These are phyloP conservation scores for Pipistrellus pygmaeus DNA, from an alignment of 2,797 vertebrate species.

Conservation along the genomic window DNA sequence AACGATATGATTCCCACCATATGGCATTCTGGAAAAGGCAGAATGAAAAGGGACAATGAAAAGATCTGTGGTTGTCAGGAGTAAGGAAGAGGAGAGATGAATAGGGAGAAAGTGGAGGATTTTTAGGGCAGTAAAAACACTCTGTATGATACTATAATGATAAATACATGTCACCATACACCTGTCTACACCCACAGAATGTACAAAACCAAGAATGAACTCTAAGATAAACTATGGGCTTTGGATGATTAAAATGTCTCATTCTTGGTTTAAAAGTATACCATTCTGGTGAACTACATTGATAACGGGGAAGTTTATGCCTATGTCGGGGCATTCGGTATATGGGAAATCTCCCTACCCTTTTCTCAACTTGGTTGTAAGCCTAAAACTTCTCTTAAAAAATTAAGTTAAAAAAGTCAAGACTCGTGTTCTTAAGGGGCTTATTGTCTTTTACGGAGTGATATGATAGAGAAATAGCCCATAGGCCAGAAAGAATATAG, in stretches of 20 bases:
- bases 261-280: neutral
- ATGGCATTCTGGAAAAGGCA: neutral
- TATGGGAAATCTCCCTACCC: neutral
- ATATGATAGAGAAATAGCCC: neutral
- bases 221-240: neutral
- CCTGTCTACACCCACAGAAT: neutral
- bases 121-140: neutral
- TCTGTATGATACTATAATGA: neutral
- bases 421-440: neutral
- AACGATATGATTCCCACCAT: neutral
- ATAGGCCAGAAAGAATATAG: slow-evolving; percentile 6
- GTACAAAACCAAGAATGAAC: neutral
- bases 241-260: neutral
- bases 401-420: neutral
- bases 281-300: neutral
- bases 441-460: neutral
- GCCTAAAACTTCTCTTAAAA: neutral
- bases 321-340: too few species aligned
- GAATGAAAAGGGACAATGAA: neutral
- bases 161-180: neutral
- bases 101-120: neutral
- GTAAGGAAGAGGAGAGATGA: neutral
- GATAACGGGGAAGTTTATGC: neutral
- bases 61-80: neutral
- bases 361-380: neutral